These are phyloP conservation scores for Moxostoma hubbsi DNA, from an alignment of 2,797 vertebrate species.

Conservation along the genomic window DNA sequence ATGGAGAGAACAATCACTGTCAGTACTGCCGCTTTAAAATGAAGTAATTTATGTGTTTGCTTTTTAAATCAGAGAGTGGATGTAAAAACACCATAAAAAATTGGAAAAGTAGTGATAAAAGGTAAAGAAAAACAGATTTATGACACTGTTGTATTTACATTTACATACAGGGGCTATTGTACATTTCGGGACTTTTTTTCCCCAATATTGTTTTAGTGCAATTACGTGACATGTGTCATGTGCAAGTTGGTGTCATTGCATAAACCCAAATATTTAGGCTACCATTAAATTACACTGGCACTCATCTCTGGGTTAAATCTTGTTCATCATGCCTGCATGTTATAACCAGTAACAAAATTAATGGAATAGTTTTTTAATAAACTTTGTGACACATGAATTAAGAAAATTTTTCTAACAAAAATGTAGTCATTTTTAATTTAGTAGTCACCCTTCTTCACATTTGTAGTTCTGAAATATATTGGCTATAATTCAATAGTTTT, in stretches of 20 bases:
- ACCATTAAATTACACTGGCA: not conserved
- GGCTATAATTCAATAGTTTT: not conserved
- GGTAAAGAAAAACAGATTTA: not conserved
- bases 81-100: not conserved
- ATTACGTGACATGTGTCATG: not conserved
- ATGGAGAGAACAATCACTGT: not conserved
- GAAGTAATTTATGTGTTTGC: not conserved
- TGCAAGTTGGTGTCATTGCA: not conserved
- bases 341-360: slow-evolving; percentile 1
- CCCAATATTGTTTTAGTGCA: not conserved
- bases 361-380: not conserved
- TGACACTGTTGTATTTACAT: not conserved
- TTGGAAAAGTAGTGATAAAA: not conserved
- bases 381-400: not conserved
- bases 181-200: not conserved
- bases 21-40: not conserved
- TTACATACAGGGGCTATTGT: not conserved
- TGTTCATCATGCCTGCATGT: not conserved
- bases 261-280: not conserved
- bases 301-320: not conserved
- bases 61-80: not conserved
- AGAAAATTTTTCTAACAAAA: not conserved
- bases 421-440: not conserved
- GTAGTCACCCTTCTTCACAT: not conserved
- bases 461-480: not conserved